These are phyloP conservation scores for Stenolophus ochropezus DNA, from an alignment of 2,888 invertebrate species.

Conservation along the genomic window DNA sequence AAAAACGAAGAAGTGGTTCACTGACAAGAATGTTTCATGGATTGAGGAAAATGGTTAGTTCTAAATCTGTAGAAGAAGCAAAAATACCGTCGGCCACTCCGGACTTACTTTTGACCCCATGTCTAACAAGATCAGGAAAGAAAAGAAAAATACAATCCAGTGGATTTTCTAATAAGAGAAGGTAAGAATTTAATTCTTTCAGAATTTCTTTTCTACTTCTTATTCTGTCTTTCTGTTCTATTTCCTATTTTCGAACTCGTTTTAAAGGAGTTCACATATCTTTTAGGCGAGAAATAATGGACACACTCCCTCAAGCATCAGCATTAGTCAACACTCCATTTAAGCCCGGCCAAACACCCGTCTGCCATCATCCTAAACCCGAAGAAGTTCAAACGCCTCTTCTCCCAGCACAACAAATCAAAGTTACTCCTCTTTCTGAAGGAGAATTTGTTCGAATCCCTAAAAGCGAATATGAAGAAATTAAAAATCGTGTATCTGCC, in stretches of 20 bases:
- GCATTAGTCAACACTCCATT: conserved; percentile 74
- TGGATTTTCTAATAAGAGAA: conserved; percentile 81
- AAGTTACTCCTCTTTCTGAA: conserved; percentile 59
- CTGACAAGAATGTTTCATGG: conserved; percentile 90
- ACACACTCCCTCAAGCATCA: conserved; percentile 78
- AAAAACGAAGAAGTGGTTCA: conserved; percentile 90
- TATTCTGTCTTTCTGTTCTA: conserved; percentile 43
- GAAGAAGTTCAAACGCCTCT: conserved; percentile 40
- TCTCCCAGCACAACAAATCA: conserved; percentile 1
- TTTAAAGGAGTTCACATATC: conserved; percentile 44
- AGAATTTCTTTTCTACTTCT: background rate
- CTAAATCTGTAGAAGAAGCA: conserved; percentile 76
- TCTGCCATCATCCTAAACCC: conserved; percentile 73
- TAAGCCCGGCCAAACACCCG: conserved; percentile 74
- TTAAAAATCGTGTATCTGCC: conserved; percentile 83
- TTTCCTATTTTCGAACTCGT: background rate
- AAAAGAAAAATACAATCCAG: conserved; percentile 80
- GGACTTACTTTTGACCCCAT: conserved; percentile 75
- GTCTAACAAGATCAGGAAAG: conserved; percentile 78
- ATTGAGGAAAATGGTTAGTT: conserved; percentile 85
- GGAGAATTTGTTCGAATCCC: conserved; percentile 82
- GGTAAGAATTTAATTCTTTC: conserved; percentile 72
- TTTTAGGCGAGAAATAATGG: conserved; percentile 79
- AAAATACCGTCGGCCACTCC: conserved; percentile 66
- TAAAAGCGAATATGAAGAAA: conserved; percentile 86